A percentile compares a stretch with the other conserved stretches of the same genome.
phyloP scores from a whole-genome alignment of 2,888 invertebrate species.

The Macrophya alboannulata region DNA sequence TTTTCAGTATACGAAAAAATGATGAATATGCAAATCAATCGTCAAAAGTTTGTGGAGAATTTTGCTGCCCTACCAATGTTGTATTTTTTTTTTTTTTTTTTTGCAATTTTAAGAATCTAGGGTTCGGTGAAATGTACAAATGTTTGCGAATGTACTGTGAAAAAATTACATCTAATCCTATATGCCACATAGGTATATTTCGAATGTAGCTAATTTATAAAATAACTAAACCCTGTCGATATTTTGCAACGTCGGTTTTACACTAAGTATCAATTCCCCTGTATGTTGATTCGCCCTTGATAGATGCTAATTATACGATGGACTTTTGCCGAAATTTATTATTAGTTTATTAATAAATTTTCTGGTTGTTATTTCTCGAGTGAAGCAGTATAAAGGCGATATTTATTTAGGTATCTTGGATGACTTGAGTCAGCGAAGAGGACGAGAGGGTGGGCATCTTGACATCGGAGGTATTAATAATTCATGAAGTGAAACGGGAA shows the following conservation, averaged over 20 bases:
- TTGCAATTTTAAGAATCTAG: too few relatives aligned
- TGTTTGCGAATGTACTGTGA: too few relatives aligned
- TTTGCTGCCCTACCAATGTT: neutral
- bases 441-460: neutral
- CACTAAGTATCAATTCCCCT: neutral
- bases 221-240: neutral
- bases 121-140: too few relatives aligned
- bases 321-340: neutral
- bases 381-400: neutral
- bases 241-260: neutral
- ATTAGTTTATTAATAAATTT: conserved; percentile 22
- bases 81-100: too few relatives aligned
- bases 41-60: neutral
- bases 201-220: neutral
- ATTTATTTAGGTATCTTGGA: conserved; percentile 40
- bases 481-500: conserved; percentile 33
- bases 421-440: conserved; percentile 7
- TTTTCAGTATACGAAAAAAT: neutral
- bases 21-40: too few relatives aligned
- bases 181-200: too few relatives aligned
- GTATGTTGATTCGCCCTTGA: neutral
- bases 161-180: too few relatives aligned
- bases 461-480: conserved; percentile 31
- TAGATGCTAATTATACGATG: neutral
- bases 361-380: neutral